Evolutionary conservation across 2,888 invertebrate genomes (phyloP), one percentile per base, ranked within the genome.

Genomic region (Acrocera orbiculus): DNA sequence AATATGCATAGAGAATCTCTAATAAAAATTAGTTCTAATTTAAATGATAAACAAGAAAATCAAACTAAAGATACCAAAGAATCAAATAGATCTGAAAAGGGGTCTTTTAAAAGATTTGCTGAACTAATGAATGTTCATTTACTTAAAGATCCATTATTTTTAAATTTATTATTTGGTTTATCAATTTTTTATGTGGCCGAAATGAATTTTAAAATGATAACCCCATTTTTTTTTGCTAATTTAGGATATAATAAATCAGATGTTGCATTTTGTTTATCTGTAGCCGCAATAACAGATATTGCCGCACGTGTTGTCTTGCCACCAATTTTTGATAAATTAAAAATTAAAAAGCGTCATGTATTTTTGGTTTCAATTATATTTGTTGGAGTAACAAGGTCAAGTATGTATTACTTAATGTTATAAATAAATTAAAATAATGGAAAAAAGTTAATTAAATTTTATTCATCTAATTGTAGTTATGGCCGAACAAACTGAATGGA

Each of bases 111-210:
- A 42, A 64, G 64, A 39, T 70, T 77, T 46, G 69, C 73, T 39
- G 65, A 64, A 25, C 62, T 77, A 17, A 73, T 78, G 69, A 77
- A 78, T 52, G 66, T 78, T 40, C 76, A 74, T 54, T 59, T 78
- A 47, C 56, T 78, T 33, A 75, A 73, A 61, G 77, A 77, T 59
- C 72, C 70, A 52, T 70, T 73, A 35, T 78, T 76, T 58, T 62
- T 78, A 50, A 78, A 78, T 52, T 66, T 78, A 46, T 65, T 77
- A 41, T 70, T 77, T 37, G 78, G 77, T 6, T 61, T 77, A 33
- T 76, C 77, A 23, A 66, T 77, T 25, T 76, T 76, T 58, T 78
- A 76, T 62, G 74, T 76, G 34, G 77, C 77, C 30, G 77, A 77
- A 52, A 66, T 76, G 54, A 77, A 77, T 49, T 77, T 77, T 55